phyloP scores from a whole-genome alignment of 2,888 invertebrate genomes.

The Acleris sparsana region DNA sequence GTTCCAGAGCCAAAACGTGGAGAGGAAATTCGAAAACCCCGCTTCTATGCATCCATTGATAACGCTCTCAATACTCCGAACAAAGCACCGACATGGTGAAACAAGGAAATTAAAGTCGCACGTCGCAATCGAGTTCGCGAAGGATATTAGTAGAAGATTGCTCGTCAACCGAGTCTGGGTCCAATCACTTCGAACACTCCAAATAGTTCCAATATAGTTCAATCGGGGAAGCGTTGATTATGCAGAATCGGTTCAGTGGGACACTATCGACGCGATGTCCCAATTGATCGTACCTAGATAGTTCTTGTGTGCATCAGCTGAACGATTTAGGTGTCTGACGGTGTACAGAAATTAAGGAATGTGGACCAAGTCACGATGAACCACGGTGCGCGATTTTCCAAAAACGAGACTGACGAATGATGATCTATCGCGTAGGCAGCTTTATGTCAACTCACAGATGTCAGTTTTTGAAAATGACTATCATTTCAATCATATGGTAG shows the following conservation, averaged over 20 bases:
- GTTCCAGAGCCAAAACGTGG: too few species aligned
- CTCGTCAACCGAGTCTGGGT: conserved; percentile 75
- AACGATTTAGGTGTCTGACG: neutral
- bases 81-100: conserved; percentile 37
- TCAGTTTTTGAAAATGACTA: too few species aligned
- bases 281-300: conserved; percentile 44
- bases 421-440: too few species aligned
- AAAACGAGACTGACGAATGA: too few species aligned
- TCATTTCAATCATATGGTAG: too few species aligned
- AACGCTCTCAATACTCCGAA: neutral
- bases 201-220: conserved; percentile 57
- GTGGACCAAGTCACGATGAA: too few species aligned
- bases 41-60: conserved; percentile 1
- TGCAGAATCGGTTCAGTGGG: conserved; percentile 79
- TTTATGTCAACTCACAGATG: too few species aligned
- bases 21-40: too few species aligned
- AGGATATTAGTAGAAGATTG: conserved; percentile 83
- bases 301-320: conserved; percentile 1
- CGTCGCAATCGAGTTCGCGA: conserved; percentile 77
- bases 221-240: conserved; percentile 71
- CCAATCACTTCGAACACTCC: conserved; percentile 71
- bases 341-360: neutral
- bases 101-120: conserved; percentile 73
- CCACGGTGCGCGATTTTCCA: too few species aligned
- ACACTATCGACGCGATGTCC: conserved; percentile 52